Percentiles rank a stretch among this genome's conserved stretches.
Conservation (phyloP, 2,113 vertebrate genomes). For the Pituophis catenifer region DNA sequence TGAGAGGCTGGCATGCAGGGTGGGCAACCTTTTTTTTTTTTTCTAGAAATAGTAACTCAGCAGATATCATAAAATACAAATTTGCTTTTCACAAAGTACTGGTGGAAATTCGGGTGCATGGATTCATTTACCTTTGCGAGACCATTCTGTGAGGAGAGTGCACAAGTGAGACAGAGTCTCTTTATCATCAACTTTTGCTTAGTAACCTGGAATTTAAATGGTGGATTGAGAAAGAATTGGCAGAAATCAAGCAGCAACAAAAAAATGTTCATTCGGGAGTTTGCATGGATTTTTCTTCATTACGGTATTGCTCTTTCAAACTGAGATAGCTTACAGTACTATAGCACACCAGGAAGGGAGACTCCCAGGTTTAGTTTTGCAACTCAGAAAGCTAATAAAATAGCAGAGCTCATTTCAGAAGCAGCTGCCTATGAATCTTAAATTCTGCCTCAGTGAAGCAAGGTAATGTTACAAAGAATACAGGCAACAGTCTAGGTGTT, state of each 20-base stretch:
- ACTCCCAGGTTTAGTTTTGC: neutral
- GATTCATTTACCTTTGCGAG: conserved; percentile 52
- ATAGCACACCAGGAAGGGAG: neutral
- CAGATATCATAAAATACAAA: conserved; percentile 30
- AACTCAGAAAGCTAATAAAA: neutral
- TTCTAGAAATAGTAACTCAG: conserved; percentile 9
- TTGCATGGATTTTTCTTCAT: neutral
- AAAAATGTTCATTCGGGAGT: conserved; percentile 14
- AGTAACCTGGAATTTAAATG: conserved; percentile 62
- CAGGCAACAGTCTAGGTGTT: conserved; percentile 22
- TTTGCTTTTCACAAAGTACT: conserved; percentile 30
- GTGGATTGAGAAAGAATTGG: conserved; percentile 54
- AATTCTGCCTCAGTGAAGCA: conserved; percentile 13
- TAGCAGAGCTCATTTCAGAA: neutral
- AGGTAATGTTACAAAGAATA: conserved; percentile 11
- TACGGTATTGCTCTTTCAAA: neutral
- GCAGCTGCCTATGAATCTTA: conserved; percentile 5
- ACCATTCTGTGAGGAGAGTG: conserved; percentile 33
- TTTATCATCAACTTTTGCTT: conserved; percentile 60
- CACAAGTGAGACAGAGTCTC: conserved; percentile 55
- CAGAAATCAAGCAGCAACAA: conserved; percentile 48
- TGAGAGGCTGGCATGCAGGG: conserved; percentile 36
- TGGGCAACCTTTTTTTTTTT: neutral
- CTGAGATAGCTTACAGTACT: neutral
- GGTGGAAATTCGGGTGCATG: conserved; percentile 27